Evolutionary conservation across 1,140 invertebrate species (phyloP).

Genomic region (Vanessa tameamea): DNA sequence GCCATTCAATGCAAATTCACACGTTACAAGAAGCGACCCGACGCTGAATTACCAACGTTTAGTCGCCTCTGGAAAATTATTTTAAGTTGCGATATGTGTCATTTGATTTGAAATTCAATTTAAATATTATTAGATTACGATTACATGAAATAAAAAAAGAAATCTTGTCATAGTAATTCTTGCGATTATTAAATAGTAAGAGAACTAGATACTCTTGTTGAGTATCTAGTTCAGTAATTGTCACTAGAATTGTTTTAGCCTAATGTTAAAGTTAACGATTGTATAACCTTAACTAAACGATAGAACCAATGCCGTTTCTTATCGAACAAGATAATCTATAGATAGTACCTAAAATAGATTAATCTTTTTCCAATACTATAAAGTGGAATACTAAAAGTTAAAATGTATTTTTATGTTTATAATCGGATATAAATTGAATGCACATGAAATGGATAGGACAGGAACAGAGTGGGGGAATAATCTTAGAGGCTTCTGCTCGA

Average conservation of each 20-base stretch:
- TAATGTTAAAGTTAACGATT: conserved; percentile 18
- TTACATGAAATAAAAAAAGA: no score
- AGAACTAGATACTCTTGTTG: no score
- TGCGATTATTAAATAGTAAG: no score
- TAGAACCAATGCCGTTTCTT: conserved; percentile 27
- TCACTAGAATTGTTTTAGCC: conserved; percentile 2
- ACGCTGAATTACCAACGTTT: conserved; percentile 76
- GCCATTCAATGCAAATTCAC: conserved; percentile 79
- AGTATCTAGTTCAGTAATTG: conserved; percentile 1
- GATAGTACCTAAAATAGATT: conserved; percentile 20
- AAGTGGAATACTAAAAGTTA: neutral
- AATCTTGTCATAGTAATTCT: no score
- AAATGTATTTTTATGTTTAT: neutral
- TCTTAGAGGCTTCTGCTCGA: no score
- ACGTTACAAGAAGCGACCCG: conserved; percentile 73
- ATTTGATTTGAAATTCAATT: neutral
- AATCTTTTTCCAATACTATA: conserved; percentile 5
- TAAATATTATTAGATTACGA: neutral
- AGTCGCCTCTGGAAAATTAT: conserved; percentile 77
- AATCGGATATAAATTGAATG: neutral
- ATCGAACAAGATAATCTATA: conserved; percentile 24
- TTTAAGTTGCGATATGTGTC: conserved; percentile 38
- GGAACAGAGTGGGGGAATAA: no score
- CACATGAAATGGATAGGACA: no score
- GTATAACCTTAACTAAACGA: conserved; percentile 32